Evolutionary conservation across 2,113 vertebrate species (phyloP).

Genomic region (Theristicus caerulescens): DNA sequence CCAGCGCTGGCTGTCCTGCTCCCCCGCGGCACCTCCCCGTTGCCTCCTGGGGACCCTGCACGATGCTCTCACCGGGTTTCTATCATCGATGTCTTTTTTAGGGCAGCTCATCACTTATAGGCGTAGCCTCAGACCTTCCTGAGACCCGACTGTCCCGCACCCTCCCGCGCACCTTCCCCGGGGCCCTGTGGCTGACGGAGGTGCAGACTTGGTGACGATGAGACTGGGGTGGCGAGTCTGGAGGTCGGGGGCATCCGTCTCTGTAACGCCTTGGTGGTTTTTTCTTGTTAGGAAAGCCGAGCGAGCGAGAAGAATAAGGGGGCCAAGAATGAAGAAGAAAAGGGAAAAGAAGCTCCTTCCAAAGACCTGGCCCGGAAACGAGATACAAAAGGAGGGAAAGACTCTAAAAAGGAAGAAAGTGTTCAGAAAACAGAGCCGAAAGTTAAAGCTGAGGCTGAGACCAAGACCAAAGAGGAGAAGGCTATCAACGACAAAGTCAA

Average conservation of each 20-base stretch:
- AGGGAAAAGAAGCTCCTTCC: constrained; percentile 40
- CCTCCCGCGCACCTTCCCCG: neutral
- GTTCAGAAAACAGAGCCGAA: constrained; percentile 53
- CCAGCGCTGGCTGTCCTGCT: neutral
- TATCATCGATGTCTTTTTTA: neutral
- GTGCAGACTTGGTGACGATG: neutral
- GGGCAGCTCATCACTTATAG: neutral
- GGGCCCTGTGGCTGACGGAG: neutral
- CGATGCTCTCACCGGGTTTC: neutral
- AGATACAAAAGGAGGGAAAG: constrained; percentile 55
- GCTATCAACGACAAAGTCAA: constrained; percentile 61
- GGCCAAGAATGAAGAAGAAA: constrained; percentile 64
- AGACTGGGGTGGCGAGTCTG: neutral
- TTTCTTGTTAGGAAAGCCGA: constrained; percentile 68
- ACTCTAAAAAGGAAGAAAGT: constrained; percentile 52
- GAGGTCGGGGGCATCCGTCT: neutral
- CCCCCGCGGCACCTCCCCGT: neutral
- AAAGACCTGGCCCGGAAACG: constrained; percentile 36
- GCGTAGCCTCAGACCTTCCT: neutral
- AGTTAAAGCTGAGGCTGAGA: constrained; percentile 49
- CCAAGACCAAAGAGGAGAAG: constrained; percentile 66
- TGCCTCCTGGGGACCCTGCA: neutral
- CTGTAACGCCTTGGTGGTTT: neutral
- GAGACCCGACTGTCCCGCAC: neutral
- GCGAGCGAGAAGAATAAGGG: constrained; percentile 44